Evolutionary conservation across 1,140 invertebrate genomes (phyloP).

Genomic region (Bombus superbus): DNA sequence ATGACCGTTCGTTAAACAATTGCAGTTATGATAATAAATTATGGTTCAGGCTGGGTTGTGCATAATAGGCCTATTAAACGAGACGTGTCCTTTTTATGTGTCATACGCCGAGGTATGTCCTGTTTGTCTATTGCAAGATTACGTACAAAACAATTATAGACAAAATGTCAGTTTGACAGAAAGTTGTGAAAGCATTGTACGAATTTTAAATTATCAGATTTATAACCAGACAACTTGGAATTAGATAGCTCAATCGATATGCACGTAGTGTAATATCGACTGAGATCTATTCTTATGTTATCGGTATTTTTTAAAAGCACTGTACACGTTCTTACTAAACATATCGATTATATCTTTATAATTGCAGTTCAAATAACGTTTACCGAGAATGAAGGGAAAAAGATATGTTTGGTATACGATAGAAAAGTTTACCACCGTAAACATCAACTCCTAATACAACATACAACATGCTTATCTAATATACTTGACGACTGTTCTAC

Average conservation of each 20-base stretch:
- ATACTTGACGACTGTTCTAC: too few species aligned
- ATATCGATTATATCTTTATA: too few species aligned
- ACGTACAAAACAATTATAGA: not conserved
- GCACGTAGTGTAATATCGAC: not conserved
- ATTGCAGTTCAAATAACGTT: too few species aligned
- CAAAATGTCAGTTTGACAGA: not conserved
- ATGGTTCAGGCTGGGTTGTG: not conserved
- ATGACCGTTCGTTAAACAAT: slow-evolving; percentile 2
- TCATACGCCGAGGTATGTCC: not conserved
- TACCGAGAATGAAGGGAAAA: too few species aligned
- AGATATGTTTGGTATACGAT: too few species aligned
- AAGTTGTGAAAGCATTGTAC: not conserved
- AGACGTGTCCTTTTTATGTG: not conserved
- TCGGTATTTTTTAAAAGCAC: too few species aligned
- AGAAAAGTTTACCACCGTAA: too few species aligned
- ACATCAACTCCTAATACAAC: too few species aligned
- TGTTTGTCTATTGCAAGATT: too few species aligned
- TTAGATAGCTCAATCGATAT: not conserved
- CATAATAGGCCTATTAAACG: not conserved
- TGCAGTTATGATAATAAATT: not conserved
- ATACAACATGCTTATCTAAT: too few species aligned
- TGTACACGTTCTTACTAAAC: too few species aligned
- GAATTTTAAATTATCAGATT: not conserved
- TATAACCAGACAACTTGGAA: not conserved
- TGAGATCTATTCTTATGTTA: too few species aligned